Conservation (phyloP, 92 coral and sea anemone species). For the Ricordea florida region DNA sequence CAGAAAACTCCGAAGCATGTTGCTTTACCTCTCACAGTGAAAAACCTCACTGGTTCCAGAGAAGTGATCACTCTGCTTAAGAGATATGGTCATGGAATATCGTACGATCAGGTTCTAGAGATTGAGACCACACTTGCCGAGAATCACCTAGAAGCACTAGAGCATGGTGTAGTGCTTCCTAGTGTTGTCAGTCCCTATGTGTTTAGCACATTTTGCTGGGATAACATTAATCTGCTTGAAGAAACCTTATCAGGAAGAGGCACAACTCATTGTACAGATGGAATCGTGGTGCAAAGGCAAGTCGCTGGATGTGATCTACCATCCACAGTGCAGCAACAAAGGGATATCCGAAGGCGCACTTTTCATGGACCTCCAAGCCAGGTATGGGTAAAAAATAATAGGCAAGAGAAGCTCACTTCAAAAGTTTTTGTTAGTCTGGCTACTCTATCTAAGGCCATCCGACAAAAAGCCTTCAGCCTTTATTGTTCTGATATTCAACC, state of each 20-base stretch:
- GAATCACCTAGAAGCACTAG: slow-evolving; percentile 24
- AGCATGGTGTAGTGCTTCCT: slow-evolving; percentile 33
- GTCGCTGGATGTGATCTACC: too few relatives aligned
- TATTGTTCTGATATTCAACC: too few relatives aligned
- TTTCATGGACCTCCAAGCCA: too few relatives aligned
- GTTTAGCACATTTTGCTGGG: slow-evolving; percentile 57
- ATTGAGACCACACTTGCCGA: slow-evolving; percentile 59
- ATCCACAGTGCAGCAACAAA: too few relatives aligned
- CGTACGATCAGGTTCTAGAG: slow-evolving; percentile 30
- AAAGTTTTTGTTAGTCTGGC: too few relatives aligned
- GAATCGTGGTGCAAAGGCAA: too few relatives aligned
- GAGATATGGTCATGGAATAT: slow-evolving; percentile 17
- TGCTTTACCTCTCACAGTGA: slow-evolving; percentile 40
- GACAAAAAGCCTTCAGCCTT: too few relatives aligned
- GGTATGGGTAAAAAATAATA: too few relatives aligned
- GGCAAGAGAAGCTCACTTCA: too few relatives aligned
- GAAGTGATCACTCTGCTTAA: slow-evolving; percentile 36
- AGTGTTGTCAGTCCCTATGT: slow-evolving; percentile 30
- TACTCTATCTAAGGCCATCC: too few relatives aligned
- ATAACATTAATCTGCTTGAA: slow-evolving; percentile 42
- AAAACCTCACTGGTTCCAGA: slow-evolving; percentile 44
- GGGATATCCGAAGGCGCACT: too few relatives aligned
- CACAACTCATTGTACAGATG: slow-evolving; percentile 57
- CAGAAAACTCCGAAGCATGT: slow-evolving; percentile 38
- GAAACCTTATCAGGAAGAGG: slow-evolving; percentile 54